Evolutionary conservation across 2,888 invertebrate genomes (phyloP), one percentile per base, ranked within the genome.

Genomic region (Drosophila eohydei): DNA sequence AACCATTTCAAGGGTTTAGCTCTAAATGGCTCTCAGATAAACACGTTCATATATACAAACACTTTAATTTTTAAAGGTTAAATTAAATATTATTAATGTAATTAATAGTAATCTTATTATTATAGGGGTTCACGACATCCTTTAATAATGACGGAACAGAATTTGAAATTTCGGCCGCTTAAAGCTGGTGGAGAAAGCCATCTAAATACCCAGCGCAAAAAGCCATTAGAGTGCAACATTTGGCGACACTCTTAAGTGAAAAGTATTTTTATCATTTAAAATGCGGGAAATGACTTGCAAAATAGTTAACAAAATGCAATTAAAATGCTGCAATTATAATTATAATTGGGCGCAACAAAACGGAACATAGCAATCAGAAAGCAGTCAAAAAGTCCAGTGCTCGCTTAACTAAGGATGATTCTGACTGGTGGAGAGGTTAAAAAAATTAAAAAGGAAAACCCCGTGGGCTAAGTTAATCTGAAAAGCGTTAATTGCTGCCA

Each of bases 261-360:
- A 74, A 78, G 64, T 68, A 54, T 78, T 80, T 80, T 84, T 81
- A 79, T 68, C 74, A 78, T 74, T 74, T 78, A 78, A 78, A 78
- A 75, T 75, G 70, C 71, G 64, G 78, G 74, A 78, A 78, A 78
- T 78, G 78, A 71, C 78, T 78, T 78, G 78, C 78, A 65, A 75
- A 84, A 80, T 82, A 80, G 80, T 80, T 83, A 74, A 77, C 78
- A 83, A 83, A 88, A 88, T 81, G 87, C 87, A 88, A 87, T 88
- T 88, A 88, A 88, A 88, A 85, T 67, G 80, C 83, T 79, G 84
- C 85, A 76, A 82, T 88, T 88, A 87, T 88, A 88, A 79, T 80
- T 79, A 79, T 79, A 79, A 88, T 88, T 88, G 88, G 81, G 81
- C 74, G 41, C 76, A 75, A 72, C 77, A 71, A 80, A 78, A 65